phyloP scores from a whole-genome alignment of 2,888 invertebrate species.

The Drosophila eohydei region DNA sequence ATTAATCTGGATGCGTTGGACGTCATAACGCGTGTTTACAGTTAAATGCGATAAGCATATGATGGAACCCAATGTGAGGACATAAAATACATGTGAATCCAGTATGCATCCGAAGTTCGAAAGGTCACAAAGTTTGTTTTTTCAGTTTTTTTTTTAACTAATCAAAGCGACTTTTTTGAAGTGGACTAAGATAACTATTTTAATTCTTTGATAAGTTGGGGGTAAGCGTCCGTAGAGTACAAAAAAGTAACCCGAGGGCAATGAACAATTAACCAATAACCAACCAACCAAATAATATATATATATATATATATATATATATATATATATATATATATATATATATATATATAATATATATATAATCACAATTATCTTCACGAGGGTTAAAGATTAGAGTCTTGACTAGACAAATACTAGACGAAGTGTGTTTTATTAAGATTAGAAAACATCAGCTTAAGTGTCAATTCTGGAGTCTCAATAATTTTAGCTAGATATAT shows the following conservation, averaged over 20 bases:
- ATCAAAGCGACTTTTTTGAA: conserved; percentile 25
- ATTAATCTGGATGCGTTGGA: conserved; percentile 29
- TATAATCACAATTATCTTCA: conserved; percentile 1
- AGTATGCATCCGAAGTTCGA: conserved; percentile 3
- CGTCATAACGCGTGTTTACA: conserved; percentile 59
- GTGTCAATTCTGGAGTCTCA: not conserved
- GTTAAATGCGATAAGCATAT: conserved; percentile 50
- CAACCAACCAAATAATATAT: not conserved
- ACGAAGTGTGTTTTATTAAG: not conserved
- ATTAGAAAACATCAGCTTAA: not conserved
- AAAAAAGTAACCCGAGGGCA: conserved; percentile 23
- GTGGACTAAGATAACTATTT: conserved; percentile 24
- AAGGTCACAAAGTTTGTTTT: no score
- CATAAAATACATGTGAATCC: not conserved
- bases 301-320: not conserved
- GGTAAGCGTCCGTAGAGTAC: conserved; percentile 11
- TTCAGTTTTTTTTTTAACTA: conserved; percentile 40
- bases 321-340: no score
- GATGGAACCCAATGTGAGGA: conserved; percentile 16
- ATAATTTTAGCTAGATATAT: not conserved
- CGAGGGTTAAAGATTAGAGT: not conserved
- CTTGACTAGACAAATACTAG: not conserved
- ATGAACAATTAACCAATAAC: conserved; percentile 27
- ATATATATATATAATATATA: no score
- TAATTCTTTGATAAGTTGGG: conserved; percentile 25